Evolutionary conservation across 2,113 vertebrate species (phyloP).

Genomic region (Ovis canadensis): DNA sequence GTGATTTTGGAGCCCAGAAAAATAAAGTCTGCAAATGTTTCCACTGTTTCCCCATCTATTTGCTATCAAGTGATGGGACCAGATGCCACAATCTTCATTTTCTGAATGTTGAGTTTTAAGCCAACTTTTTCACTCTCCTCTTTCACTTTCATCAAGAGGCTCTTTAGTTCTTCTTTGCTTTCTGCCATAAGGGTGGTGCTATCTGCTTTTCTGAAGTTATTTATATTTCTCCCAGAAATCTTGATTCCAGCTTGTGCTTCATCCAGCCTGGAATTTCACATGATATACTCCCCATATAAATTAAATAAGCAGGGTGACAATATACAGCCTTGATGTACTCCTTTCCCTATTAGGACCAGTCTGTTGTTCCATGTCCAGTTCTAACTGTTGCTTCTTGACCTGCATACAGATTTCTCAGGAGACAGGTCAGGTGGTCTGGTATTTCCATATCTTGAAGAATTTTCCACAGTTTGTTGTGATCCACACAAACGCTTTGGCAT

Average conservation of each 20-base stretch:
- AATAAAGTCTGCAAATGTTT: background rate
- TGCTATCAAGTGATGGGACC: background rate
- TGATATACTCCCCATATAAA: background rate
- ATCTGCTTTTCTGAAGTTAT: background rate
- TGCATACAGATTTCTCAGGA: background rate
- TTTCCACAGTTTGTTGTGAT: background rate
- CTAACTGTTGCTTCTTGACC: background rate
- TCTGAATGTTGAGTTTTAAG: background rate
- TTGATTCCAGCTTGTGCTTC: background rate
- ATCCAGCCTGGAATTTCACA: background rate
- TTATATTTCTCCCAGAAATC: background rate
- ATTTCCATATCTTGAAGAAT: background rate
- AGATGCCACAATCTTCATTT: background rate
- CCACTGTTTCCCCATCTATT: background rate
- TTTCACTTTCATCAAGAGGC: background rate
- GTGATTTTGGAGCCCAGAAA: background rate
- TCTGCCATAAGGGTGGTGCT: background rate
- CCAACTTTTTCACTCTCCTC: background rate
- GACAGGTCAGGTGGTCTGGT: background rate
- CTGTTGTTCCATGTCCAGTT: background rate
- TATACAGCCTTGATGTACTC: background rate
- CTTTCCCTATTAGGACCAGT: background rate
- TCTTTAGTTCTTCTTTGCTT: background rate
- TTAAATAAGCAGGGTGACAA: background rate
- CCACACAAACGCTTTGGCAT: background rate